phyloP scores from a whole-genome alignment of 2,888 invertebrate species.

The Horisme vitalbata region DNA sequence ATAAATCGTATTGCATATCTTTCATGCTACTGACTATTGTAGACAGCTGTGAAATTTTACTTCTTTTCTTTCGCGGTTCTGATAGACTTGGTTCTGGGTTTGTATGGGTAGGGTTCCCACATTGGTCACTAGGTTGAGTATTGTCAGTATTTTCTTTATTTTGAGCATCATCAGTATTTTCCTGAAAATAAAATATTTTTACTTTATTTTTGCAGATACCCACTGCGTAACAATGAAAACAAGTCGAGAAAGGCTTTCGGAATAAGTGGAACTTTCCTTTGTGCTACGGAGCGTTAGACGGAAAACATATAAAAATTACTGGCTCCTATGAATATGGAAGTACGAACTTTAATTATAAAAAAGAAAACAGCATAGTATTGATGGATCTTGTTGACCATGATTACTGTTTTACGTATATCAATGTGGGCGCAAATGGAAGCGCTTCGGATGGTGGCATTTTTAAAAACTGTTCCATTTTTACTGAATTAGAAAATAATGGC shows the following conservation, averaged over 20 bases:
- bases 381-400: constrained; percentile 35
- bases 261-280: constrained; percentile 35
- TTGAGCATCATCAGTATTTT: constrained; percentile 18
- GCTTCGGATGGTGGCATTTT: constrained; percentile 25
- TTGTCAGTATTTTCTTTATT: constrained; percentile 19
- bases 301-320: constrained; percentile 38
- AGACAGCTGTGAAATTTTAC: constrained; percentile 22
- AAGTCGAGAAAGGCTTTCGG: constrained; percentile 15
- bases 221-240: constrained; percentile 28
- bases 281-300: constrained; percentile 34
- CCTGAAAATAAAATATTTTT: constrained; percentile 19
- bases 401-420: constrained; percentile 31
- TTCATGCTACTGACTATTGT: constrained; percentile 2
- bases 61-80: constrained; percentile 22
- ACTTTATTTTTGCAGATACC: constrained; percentile 26
- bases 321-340: constrained; percentile 26
- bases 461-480: constrained; percentile 9
- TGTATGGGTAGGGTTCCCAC: not conserved
- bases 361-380: constrained; percentile 34
- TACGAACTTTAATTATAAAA: constrained; percentile 38
- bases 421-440: too few relatives aligned
- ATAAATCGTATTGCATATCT: constrained; percentile 21
- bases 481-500: constrained; percentile 1
- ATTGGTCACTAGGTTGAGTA: constrained; percentile 10
- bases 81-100: constrained; percentile 1